A percentile compares a stretch with the other conserved stretches of the same genome.
Conservation (phyloP, 2,888 invertebrate species). For the Rapana venosa region DNA sequence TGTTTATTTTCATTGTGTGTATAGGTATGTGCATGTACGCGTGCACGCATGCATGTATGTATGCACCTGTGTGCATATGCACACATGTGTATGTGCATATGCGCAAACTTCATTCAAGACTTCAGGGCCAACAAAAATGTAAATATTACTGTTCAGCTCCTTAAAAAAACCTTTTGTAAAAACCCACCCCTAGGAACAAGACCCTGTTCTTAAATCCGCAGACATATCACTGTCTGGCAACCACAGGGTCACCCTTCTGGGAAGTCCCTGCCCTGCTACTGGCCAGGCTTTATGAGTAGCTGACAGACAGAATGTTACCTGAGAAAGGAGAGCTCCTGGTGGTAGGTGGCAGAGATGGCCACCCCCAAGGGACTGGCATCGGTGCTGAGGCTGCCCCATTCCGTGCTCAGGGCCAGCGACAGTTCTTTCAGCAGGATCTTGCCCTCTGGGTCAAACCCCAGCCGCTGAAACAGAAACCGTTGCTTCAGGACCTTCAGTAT, state of each 20-base stretch:
- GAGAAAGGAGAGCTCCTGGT: slow-evolving; percentile 71
- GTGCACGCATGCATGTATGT: background rate
- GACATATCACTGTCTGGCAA: too few species aligned
- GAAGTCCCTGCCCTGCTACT: too few species aligned
- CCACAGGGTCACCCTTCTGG: too few species aligned
- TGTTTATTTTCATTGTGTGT: background rate
- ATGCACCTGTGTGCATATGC: background rate
- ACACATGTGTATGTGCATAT: background rate
- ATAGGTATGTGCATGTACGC: background rate
- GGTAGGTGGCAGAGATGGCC: slow-evolving; percentile 68
- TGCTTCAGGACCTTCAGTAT: too few species aligned
- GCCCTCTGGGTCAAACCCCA: slow-evolving; percentile 70
- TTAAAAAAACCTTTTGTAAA: too few species aligned
- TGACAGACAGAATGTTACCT: slow-evolving; percentile 56
- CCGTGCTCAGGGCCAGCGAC: slow-evolving; percentile 64
- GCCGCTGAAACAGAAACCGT: slow-evolving; percentile 56
- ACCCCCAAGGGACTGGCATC: slow-evolving; percentile 64
- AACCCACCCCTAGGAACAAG: too few species aligned
- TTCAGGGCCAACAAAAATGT: too few species aligned
- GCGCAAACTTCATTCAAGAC: background rate
- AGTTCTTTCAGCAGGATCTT: slow-evolving; percentile 71
- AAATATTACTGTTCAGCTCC: too few species aligned
- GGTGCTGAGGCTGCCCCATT: slow-evolving; percentile 54
- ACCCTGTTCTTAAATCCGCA: too few species aligned
- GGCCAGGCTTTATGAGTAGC: too few species aligned